Evolutionary conservation across 2,888 invertebrate genomes (phyloP).

Genomic region (Chorisops tibialis): DNA sequence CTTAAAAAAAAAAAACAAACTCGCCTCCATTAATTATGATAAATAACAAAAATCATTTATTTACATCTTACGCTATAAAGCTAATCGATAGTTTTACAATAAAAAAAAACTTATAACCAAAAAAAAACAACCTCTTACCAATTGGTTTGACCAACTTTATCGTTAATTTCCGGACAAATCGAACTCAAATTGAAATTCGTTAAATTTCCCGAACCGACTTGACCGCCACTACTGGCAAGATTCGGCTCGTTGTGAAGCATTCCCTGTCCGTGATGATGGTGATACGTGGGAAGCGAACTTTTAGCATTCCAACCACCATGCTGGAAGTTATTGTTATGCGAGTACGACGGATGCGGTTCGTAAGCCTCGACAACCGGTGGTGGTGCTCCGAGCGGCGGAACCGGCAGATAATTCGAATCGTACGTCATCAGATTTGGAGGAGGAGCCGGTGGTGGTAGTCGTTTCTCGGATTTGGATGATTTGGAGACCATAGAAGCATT

Average conservation of each 20-base stretch:
- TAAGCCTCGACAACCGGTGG: not conserved
- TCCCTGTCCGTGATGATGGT: not conserved
- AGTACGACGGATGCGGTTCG: not conserved
- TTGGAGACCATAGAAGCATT: not conserved
- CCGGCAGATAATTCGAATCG: slow-evolving; percentile 3
- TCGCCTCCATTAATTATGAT: too few species aligned
- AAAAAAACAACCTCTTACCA: too few species aligned
- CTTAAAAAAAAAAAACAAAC: too few species aligned
- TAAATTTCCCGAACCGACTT: slow-evolving; percentile 40
- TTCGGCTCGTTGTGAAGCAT: not conserved
- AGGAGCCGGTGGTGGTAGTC: not conserved
- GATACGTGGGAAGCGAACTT: not conserved
- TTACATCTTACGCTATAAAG: too few species aligned
- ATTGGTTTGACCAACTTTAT: slow-evolving; percentile 48
- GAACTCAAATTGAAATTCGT: slow-evolving; percentile 81
- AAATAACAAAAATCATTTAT: too few species aligned
- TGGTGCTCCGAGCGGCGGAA: not conserved
- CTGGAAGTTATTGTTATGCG: not conserved
- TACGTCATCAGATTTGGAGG: not conserved
- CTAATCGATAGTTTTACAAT: too few species aligned
- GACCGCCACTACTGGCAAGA: not conserved
- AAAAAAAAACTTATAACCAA: too few species aligned
- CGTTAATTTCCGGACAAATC: slow-evolving; percentile 80
- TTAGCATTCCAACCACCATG: slow-evolving; percentile 5
- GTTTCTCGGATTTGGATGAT: not conserved